phyloP scores from a whole-genome alignment of 2,113 vertebrate species.

The Crotalus horridus region DNA sequence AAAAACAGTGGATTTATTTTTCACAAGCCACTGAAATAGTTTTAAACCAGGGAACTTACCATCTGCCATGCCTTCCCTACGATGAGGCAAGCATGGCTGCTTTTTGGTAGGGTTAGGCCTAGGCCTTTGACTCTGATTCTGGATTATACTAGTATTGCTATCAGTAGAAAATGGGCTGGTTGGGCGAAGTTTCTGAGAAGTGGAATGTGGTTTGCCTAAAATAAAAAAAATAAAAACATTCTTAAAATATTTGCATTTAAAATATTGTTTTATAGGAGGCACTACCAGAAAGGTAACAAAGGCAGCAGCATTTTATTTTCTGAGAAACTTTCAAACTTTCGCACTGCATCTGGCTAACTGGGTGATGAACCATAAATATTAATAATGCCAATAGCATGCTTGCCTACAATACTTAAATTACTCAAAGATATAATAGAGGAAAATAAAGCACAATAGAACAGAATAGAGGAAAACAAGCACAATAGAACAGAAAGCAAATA shows the following conservation, averaged over 20 bases:
- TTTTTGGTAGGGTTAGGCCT: constrained; percentile 88
- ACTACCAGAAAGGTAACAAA: constrained; percentile 19
- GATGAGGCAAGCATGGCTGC: constrained; percentile 83
- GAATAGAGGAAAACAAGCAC: too few relatives aligned
- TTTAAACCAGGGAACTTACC: constrained; percentile 72
- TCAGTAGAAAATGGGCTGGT: constrained; percentile 96
- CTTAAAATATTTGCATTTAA: constrained; percentile 27
- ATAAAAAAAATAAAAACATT: constrained; percentile 43
- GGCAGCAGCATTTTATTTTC: constrained; percentile 42
- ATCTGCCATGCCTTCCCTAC: constrained; percentile 87
- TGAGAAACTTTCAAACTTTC: constrained; percentile 40
- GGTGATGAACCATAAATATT: neutral
- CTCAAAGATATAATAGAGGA: neutral
- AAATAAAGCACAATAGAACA: neutral
- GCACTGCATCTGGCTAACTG: neutral
- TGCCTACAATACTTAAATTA: neutral
- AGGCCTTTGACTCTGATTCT: constrained; percentile 87
- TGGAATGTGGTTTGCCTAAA: constrained; percentile 87
- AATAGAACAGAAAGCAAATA: neutral
- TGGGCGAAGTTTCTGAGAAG: constrained; percentile 85
- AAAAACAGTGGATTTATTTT: neutral
- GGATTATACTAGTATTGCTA: constrained; percentile 83
- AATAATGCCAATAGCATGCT: neutral
- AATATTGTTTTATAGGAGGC: constrained; percentile 23
- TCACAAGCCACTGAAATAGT: neutral